Evolutionary conservation across 2,113 vertebrate genomes (phyloP).

Genomic region (Apteryx owenii): DNA sequence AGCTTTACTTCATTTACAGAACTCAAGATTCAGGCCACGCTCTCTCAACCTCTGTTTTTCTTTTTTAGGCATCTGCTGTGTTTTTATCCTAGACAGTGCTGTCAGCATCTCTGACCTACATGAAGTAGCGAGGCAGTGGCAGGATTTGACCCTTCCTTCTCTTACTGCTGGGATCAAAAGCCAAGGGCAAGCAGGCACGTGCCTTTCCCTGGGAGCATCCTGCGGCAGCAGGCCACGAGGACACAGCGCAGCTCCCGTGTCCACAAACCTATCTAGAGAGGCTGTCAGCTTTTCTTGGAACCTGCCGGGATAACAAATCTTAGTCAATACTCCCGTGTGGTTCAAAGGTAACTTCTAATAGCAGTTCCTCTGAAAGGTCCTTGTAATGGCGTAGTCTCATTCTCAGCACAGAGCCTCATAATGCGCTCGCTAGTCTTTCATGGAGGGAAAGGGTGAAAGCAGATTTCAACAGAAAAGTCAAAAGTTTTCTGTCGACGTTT

Average conservation of each 20-base stretch:
- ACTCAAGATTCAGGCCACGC: background rate
- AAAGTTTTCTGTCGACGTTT: background rate
- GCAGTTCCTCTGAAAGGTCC: no score
- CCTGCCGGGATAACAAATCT: no score
- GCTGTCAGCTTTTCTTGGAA: no score
- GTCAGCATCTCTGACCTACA: rapidly evolving
- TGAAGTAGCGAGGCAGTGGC: background rate
- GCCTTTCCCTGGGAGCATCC: background rate
- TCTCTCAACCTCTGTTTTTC: background rate
- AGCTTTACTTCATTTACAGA: background rate
- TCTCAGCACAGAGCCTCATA: no score
- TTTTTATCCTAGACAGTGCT: background rate
- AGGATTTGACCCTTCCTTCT: background rate
- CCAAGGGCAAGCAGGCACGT: background rate
- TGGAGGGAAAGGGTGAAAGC: background rate
- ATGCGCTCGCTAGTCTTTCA: background rate
- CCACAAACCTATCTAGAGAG: no score
- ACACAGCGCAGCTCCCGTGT: no score
- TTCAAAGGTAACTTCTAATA: no score
- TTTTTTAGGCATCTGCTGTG: background rate
- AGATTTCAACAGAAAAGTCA: rapidly evolving
- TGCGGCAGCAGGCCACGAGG: no score
- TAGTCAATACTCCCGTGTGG: no score
- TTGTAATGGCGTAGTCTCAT: no score
- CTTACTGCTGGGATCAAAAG: background rate